Base-by-base conservation (phyloP, 1,140 invertebrate species). In the Magallana gigas region DNA sequence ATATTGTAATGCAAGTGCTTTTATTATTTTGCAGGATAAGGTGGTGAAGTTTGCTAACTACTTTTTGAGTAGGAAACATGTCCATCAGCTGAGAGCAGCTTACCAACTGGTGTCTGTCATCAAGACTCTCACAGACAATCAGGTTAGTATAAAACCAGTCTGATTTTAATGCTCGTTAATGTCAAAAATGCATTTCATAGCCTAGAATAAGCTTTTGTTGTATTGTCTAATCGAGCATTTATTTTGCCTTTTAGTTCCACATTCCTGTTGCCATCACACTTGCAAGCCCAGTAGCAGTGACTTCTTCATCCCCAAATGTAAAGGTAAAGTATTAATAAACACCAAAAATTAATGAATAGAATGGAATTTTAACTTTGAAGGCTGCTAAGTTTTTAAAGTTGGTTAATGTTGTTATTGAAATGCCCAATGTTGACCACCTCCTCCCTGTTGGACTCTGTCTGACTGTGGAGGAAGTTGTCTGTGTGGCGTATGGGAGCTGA, bases 11-110 rank as follows among this genome's bases (percentile, higher is more conserved):
- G 18, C 62, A 64, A 64, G 23, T 48, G 36, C 36, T 48, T 48
- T 48, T 48, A 87, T 83, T 56, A 62, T 85, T 68, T 90, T 92
- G 36, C 95, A 96, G 91, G 96, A 97, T 23, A 98, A 99, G 95
- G 96, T 96, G 23, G 96, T 97, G 9, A 99, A 99, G 95, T 97
- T 99, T 91, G 96, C 97, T 16, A 98, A 98, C 94, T 99, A 99
- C 95, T 96, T 99, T 90, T 94, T 99, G 62, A 98, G 97, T n/a
- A 96, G 98, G 58, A 96, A 97, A 91, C 98, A 97, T 83, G 98
- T 99, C 4, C 98, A 98, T 93, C 96, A 97, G 48, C 95, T 97
- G 0, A 97, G 97, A 93, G 98, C 98, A 57, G 97, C 97, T 12
- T 96, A 96, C 64, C 96, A 97, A 85, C 95, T 99, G 29, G 94